Conservation (phyloP, 2,797 vertebrate species). For the Danionella dracula region DNA sequence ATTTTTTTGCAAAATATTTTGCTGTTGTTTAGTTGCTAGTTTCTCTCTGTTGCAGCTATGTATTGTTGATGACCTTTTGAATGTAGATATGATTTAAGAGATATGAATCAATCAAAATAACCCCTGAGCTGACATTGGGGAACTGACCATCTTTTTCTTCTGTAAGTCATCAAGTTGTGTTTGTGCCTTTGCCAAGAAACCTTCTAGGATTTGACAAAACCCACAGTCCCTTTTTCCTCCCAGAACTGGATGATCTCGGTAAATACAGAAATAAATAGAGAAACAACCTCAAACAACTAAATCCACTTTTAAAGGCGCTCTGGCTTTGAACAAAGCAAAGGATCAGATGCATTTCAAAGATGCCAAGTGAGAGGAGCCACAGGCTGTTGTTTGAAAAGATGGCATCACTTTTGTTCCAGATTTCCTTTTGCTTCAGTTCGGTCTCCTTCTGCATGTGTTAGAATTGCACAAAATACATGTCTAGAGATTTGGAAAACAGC, state of each 20-base stretch:
- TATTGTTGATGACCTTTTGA: constrained; percentile 19
- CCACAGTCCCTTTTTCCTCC: constrained; percentile 27
- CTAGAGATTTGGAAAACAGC: constrained; percentile 27
- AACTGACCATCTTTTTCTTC: constrained; percentile 35
- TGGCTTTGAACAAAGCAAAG: constrained; percentile 46
- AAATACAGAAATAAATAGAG: constrained; percentile 44
- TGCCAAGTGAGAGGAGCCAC: constrained; percentile 37
- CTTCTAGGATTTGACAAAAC: constrained; percentile 42
- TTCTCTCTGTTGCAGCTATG: background rate
- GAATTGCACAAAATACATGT: constrained; percentile 29
- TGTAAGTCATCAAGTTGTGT: constrained; percentile 45
- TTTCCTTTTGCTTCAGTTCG: constrained; percentile 27
- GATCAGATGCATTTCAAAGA: constrained; percentile 32
- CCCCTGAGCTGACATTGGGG: constrained; percentile 22
- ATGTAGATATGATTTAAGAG: constrained; percentile 24
- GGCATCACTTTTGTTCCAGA: constrained; percentile 43
- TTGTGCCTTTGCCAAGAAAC: constrained; percentile 39
- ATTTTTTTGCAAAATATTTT: no score
- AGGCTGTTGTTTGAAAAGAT: constrained; percentile 48
- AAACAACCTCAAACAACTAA: constrained; percentile 46
- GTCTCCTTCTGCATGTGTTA: constrained; percentile 28
- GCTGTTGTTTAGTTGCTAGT: constrained; percentile 18
- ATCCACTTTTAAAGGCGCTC: constrained; percentile 44
- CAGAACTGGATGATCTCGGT: constrained; percentile 40
- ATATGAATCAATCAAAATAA: constrained; percentile 23